Base-by-base conservation (phyloP, 1,140 invertebrate genomes). In the Lepidurus packardi region DNA sequence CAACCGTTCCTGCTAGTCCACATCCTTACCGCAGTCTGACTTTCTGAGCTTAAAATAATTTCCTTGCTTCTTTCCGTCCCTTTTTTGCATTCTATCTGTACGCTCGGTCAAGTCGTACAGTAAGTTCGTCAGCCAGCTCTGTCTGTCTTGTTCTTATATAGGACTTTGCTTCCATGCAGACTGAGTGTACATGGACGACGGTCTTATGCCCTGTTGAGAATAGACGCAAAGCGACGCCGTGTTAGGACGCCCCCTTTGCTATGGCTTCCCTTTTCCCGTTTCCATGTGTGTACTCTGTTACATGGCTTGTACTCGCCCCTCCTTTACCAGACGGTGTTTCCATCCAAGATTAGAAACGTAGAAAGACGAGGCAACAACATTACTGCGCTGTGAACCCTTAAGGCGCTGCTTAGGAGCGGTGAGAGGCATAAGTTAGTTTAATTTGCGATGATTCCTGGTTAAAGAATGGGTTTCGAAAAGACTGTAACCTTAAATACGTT, bases 221-320 rank as follows among this genome's bases (percentile, higher is more conserved):
- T 65, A 65, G 53, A 65, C 53, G 53, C 13, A 65, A 65, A n/a
- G 53, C 53, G 53, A 65, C 53, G 53, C 21, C 53, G 13, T 65
- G 53, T 65, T 65, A 65, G n/a, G 53, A 65, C 53, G 53, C 53
- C 53, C 53, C 53, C 53, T 65, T 65, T 21, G 53, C 53, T n/a
- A n/a, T 13, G 6, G 53, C 21, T 65, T 65, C 13, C 21, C 53
- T 65, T 65, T 65, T 7, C 53, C 13, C 53, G 53, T 65, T 65
- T 13, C 53, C 53, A 65, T 65, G 53, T 65, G 53, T 65, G 53
- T 65, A 7, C 21, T 7, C 45, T 11, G 45, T 47, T 65, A 65
- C 53, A 65, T 13, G 6, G 53, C n/a, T 65, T 7, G 9, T 13
- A 8, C 53, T 65, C 3, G 53, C n/a, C 53, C 53, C 53, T 65